Percentiles rank a stretch among this genome's conserved stretches.
These are phyloP conservation scores for Glareola pratincola DNA, from an alignment of 2,113 vertebrate genomes.

Conservation along the genomic window DNA sequence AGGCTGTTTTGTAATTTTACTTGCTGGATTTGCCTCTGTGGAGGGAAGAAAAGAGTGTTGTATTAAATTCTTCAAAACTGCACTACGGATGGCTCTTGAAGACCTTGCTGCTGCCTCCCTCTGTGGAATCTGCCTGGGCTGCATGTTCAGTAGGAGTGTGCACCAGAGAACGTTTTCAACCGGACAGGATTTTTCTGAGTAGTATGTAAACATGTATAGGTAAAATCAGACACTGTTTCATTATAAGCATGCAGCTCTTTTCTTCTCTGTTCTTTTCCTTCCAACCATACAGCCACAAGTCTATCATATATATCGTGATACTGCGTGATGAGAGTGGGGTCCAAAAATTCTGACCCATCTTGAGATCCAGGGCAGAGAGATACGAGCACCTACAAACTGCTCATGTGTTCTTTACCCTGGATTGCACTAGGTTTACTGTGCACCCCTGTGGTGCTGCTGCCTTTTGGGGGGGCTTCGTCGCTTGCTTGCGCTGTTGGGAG, in stretches of 20 bases:
- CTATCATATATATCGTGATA: accelerated
- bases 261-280: neutral
- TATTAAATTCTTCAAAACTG: neutral
- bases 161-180: neutral
- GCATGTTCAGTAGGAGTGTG: neutral
- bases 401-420: neutral
- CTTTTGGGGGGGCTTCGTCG: accelerated
- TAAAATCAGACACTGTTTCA: neutral
- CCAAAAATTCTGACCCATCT: neutral
- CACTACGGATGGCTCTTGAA: neutral
- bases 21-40: neutral
- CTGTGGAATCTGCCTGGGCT: neutral
- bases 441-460: neutral
- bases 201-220: accelerated
- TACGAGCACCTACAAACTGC: accelerated
- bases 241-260: neutral
- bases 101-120: neutral
- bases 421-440: accelerated
- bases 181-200: neutral
- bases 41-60: neutral
- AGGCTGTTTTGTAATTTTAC: neutral
- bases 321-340: neutral
- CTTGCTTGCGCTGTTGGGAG: neutral
- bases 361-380: neutral
- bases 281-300: neutral